Evolutionary conservation across 2,113 vertebrate species (phyloP).

Genomic region (Anthoscopus minutus): DNA sequence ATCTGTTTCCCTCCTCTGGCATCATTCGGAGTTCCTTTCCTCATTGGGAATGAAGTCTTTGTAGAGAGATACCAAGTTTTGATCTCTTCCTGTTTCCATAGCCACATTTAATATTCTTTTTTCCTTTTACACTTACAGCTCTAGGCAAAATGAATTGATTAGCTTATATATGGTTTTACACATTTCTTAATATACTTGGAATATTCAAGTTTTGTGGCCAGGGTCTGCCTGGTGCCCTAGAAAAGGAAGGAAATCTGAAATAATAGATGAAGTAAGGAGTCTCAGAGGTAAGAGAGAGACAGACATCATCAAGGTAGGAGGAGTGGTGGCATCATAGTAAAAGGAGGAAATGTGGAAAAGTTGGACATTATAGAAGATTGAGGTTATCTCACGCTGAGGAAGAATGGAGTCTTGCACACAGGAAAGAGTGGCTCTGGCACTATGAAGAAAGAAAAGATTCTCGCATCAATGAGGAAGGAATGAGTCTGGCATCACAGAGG

Average conservation of each 20-base stretch:
- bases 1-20: conserved; percentile 42
- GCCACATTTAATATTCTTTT: not conserved
- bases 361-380: not conserved
- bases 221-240: not conserved
- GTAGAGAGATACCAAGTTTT: not conserved
- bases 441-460: not conserved
- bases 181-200: not conserved
- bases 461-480: not conserved
- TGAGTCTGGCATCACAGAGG: not conserved
- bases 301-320: fast-evolving
- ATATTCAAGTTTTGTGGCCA: not conserved
- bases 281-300: not conserved
- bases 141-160: not conserved
- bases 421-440: not conserved
- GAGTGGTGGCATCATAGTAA: not conserved
- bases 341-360: not conserved
- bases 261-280: not conserved
- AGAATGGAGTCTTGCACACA: not conserved
- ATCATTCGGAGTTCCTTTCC: not conserved
- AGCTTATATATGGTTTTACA: not conserved
- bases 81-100: conserved; percentile 22
- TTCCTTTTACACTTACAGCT: not conserved
- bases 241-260: not conserved
- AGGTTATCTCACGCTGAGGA: not conserved
- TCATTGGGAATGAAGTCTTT: not conserved